phyloP scores from a whole-genome alignment of 2,113 vertebrate species.

The Macquaria ambigua region DNA sequence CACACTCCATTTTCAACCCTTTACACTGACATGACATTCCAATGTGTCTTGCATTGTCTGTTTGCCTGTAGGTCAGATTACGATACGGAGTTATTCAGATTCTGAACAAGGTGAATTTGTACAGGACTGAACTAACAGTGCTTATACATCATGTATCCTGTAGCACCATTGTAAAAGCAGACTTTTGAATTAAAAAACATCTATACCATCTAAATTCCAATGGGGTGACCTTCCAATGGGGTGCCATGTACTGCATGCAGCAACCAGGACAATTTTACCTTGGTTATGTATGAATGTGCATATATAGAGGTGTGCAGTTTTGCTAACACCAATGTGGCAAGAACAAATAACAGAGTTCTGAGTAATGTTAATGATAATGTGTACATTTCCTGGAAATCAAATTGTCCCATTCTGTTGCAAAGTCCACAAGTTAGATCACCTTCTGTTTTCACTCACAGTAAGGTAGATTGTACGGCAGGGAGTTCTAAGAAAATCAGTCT shows the following conservation, averaged over 20 bases:
- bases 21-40: conserved; percentile 37
- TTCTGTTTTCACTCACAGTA: neutral
- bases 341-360: neutral
- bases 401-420: conserved; percentile 2
- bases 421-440: neutral
- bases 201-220: neutral
- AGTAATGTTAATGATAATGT: neutral
- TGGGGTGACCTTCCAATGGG: neutral
- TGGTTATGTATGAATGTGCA: neutral
- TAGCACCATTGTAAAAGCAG: neutral
- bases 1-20: conserved; percentile 51
- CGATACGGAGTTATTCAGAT: neutral
- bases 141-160: neutral
- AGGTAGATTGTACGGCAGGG: neutral
- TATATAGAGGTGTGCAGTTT: neutral
- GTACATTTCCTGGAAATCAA: neutral
- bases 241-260: neutral
- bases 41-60: conserved; percentile 5
- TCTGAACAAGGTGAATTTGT: neutral
- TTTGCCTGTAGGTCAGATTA: conserved; percentile 9
- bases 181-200: neutral
- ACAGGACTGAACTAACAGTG: neutral
- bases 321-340: neutral
- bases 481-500: neutral
- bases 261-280: neutral